phyloP scores from a whole-genome alignment of 2,113 vertebrate species.

The Glareola pratincola region DNA sequence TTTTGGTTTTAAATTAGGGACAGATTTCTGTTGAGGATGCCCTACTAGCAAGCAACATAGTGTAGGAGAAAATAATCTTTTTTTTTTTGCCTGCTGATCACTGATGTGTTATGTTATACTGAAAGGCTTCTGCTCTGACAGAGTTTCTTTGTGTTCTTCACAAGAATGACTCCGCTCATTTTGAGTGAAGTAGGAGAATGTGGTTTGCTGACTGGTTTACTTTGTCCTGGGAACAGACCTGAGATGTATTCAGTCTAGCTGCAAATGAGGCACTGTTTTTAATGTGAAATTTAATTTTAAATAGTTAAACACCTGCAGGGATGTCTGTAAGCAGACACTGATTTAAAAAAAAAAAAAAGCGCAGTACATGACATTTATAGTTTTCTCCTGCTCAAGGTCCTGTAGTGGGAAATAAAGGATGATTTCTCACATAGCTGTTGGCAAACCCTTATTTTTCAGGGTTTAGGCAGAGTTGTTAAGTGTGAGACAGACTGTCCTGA shows the following conservation, averaged over 20 bases:
- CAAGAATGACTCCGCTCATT: neutral
- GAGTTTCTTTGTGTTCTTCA: neutral
- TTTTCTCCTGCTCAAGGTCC: neutral
- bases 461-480: neutral
- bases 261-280: neutral
- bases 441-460: neutral
- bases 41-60: neutral
- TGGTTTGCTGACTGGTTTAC: neutral
- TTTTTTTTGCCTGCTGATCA: neutral
- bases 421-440: neutral
- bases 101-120: neutral
- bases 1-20: neutral
- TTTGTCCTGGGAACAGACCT: neutral
- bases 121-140: neutral
- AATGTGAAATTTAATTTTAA: neutral
- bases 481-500: neutral
- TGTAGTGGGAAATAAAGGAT: neutral
- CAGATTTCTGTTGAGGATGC: neutral
- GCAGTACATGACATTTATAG: neutral
- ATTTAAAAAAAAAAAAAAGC: neutral
- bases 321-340: neutral
- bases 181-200: neutral
- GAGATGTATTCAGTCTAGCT: neutral
- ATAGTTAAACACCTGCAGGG: neutral
- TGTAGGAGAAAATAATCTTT: accelerated